A percentile compares a stretch with the other conserved stretches of the same genome.
Conservation (phyloP, 1,140 invertebrate species). For the Drosophila bipectinata region DNA sequence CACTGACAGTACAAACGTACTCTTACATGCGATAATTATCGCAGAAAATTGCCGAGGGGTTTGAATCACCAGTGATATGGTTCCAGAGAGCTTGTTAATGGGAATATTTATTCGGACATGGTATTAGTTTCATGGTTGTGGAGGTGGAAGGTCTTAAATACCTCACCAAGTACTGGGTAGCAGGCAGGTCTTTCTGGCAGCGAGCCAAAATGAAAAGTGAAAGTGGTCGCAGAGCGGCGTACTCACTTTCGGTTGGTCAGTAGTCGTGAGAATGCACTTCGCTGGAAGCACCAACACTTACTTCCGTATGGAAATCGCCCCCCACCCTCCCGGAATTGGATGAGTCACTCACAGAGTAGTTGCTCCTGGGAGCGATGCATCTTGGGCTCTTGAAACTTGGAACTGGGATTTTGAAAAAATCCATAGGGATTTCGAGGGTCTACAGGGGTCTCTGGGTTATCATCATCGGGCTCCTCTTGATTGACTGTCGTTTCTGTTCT, state of each 20-base stretch:
- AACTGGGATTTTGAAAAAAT: too few relatives aligned
- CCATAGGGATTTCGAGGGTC: background rate
- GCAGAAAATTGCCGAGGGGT: conserved; percentile 3
- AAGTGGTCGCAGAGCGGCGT: conserved; percentile 20
- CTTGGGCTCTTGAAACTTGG: background rate
- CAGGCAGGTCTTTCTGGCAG: conserved; percentile 29
- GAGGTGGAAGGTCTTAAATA: background rate
- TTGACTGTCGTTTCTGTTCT: too few relatives aligned
- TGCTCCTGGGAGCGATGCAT: background rate
- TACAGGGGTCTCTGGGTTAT: background rate
- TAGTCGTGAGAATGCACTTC: conserved; percentile 26
- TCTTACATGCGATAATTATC: conserved; percentile 34
- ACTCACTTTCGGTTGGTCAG: conserved; percentile 19
- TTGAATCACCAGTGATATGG: background rate
- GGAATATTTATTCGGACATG: background rate
- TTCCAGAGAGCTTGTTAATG: background rate
- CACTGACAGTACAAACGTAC: conserved; percentile 13
- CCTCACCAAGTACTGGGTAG: conserved; percentile 9
- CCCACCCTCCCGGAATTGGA: background rate
- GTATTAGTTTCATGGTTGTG: too few relatives aligned
- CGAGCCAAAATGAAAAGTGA: conserved; percentile 36
- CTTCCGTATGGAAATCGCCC: background rate
- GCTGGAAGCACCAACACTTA: background rate
- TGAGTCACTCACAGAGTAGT: conserved; percentile 7
- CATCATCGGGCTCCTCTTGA: background rate